Evolutionary conservation across 2,888 invertebrate species (phyloP).

Genomic region (Tetanocera ferruginea): DNA sequence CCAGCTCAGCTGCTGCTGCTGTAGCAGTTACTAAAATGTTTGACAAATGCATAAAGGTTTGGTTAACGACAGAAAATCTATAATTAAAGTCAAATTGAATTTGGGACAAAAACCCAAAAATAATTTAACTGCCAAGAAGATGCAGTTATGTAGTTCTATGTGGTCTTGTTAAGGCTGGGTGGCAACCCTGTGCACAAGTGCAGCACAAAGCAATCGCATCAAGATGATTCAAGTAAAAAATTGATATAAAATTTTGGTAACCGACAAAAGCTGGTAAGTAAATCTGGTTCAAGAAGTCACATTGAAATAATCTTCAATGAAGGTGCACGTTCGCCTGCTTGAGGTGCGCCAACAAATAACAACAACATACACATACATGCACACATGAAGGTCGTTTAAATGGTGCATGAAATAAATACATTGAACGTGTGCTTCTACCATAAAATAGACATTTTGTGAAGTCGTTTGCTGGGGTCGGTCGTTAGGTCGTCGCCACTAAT

Average conservation of each 20-base stretch:
- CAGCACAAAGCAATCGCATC: too few species aligned
- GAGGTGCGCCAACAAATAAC: background rate
- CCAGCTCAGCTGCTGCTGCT: background rate
- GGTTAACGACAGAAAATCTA: background rate
- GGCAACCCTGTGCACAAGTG: background rate
- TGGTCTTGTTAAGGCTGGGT: too few species aligned
- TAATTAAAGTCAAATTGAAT: slow-evolving; percentile 7
- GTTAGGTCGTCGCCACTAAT: background rate
- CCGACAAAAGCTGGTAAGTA: background rate
- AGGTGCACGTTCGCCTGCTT: background rate
- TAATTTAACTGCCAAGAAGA: too few species aligned
- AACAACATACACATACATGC: background rate
- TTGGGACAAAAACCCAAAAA: background rate
- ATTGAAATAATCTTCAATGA: background rate
- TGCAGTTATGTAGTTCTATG: too few species aligned
- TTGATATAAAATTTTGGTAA: too few species aligned
- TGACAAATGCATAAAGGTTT: too few species aligned
- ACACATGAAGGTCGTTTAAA: slow-evolving; percentile 9
- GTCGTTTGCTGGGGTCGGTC: slow-evolving; percentile 3
- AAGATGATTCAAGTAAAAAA: too few species aligned
- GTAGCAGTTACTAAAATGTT: too few species aligned
- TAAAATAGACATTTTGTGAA: background rate
- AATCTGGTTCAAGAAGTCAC: background rate
- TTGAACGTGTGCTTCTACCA: background rate
- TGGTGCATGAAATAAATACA: background rate